These are phyloP conservation scores for Coelopa frigida DNA, from an alignment of 1,140 invertebrate species.

Conservation along the genomic window DNA sequence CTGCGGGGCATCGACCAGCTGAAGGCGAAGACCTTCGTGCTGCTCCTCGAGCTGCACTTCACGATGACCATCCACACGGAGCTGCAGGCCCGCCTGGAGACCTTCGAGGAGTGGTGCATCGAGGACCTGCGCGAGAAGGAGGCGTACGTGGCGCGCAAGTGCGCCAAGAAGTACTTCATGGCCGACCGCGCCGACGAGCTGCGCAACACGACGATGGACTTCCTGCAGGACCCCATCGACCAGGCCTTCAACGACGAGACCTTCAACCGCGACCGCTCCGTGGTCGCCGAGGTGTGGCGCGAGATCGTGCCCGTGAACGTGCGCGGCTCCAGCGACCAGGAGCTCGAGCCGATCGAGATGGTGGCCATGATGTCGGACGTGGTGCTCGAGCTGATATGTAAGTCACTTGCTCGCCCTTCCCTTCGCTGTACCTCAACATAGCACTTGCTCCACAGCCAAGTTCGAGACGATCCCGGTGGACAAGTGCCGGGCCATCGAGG, in stretches of 20 bases:
- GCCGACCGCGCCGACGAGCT: slow-evolving; percentile 31
- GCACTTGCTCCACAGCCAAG: slow-evolving; percentile 15
- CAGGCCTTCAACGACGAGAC: slow-evolving; percentile 24
- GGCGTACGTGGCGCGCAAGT: slow-evolving; percentile 35
- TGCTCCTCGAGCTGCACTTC: slow-evolving; percentile 36
- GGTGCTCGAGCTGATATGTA: slow-evolving; percentile 26
- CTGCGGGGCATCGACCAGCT: slow-evolving; percentile 28
- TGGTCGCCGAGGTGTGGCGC: slow-evolving; percentile 32
- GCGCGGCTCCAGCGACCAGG: slow-evolving; percentile 24
- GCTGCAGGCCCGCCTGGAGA: slow-evolving; percentile 27
- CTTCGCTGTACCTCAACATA: neutral
- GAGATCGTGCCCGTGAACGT: slow-evolving; percentile 27
- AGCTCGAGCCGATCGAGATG: slow-evolving; percentile 29
- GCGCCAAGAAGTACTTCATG: slow-evolving; percentile 40
- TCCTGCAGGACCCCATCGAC: slow-evolving; percentile 22
- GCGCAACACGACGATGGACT: slow-evolving; percentile 17
- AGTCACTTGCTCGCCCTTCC: neutral
- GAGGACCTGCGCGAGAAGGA: slow-evolving; percentile 31
- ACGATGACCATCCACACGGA: slow-evolving; percentile 34
- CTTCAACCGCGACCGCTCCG: slow-evolving; percentile 23
- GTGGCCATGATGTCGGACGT: slow-evolving; percentile 32
- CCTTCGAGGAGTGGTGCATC: slow-evolving; percentile 33
- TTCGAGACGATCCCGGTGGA: slow-evolving; percentile 32
- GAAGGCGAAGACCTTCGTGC: slow-evolving; percentile 37
- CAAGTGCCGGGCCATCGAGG: slow-evolving; percentile 19